These are phyloP conservation scores for Scaptomyza pallida DNA, from an alignment of 1,140 invertebrate species.

Conservation along the genomic window DNA sequence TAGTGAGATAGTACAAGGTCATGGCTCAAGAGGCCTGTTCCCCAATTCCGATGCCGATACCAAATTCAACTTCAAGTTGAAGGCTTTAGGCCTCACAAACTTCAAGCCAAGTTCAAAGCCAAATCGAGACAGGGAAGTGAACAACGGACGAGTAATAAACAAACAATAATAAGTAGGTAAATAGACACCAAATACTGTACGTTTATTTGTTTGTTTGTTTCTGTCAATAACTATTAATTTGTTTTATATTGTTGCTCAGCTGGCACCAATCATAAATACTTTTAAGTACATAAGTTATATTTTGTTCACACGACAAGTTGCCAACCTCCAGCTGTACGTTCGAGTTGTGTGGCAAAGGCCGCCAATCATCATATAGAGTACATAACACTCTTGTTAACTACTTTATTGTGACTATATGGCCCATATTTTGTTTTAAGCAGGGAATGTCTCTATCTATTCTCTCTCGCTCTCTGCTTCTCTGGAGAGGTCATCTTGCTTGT, in stretches of 20 bases:
- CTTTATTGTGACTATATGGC: neutral
- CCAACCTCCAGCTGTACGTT: slow-evolving; percentile 18
- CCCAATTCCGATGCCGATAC: neutral
- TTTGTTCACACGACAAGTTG: slow-evolving; percentile 17
- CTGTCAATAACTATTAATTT: slow-evolving; percentile 22
- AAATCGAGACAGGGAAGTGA: slow-evolving; percentile 28
- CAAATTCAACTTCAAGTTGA: slow-evolving; percentile 7
- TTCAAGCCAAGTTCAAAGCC: slow-evolving; percentile 62
- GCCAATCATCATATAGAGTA: slow-evolving; percentile 1
- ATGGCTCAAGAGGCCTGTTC: slow-evolving; percentile 43
- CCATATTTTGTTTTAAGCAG: no score
- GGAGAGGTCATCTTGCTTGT: neutral
- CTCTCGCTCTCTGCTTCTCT: neutral
- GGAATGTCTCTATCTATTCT: neutral
- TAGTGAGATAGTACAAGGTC: slow-evolving; percentile 51
- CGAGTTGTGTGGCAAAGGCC: slow-evolving; percentile 12
- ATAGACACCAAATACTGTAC: neutral
- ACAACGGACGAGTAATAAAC: slow-evolving; percentile 48
- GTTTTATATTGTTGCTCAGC: slow-evolving; percentile 6
- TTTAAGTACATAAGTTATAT: slow-evolving; percentile 2
- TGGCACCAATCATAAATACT: neutral
- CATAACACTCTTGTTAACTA: no score
- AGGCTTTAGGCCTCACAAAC: neutral
- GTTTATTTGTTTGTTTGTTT: no score
- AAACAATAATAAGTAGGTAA: slow-evolving; percentile 27